phyloP scores from a whole-genome alignment of 2,113 vertebrate species.

The Zosterops borbonicus region DNA sequence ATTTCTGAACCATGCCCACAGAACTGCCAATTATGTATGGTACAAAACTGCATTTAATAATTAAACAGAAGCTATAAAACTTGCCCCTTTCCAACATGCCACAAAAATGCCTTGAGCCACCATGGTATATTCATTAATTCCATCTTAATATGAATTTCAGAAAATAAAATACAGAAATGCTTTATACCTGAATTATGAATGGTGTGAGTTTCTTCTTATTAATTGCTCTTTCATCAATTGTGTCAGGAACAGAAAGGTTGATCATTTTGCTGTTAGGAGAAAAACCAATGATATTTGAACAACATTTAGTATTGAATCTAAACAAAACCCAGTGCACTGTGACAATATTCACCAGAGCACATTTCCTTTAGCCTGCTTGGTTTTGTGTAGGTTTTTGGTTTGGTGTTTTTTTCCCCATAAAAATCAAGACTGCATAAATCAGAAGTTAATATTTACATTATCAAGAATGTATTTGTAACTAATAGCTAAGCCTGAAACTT shows the following conservation, averaged over 20 bases:
- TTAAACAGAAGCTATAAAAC: background rate
- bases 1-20: background rate
- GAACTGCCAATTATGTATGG: background rate
- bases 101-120: background rate
- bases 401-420: background rate
- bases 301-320: background rate
- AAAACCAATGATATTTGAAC: background rate
- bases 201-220: conserved; percentile 95
- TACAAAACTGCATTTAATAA: conserved; percentile 6
- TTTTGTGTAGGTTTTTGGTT: background rate
- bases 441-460: conserved; percentile 1
- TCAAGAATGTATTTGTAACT: conserved; percentile 34
- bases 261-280: conserved; percentile 90
- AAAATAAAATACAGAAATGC: background rate
- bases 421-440: background rate
- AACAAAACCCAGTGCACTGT: background rate
- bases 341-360: background rate
- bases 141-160: background rate
- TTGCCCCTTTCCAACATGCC: background rate
- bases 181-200: conserved; percentile 89
- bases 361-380: background rate
- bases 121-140: background rate
- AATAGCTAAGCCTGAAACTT: conserved; percentile 51
- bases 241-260: conserved; percentile 94
- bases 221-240: conserved; percentile 96